phyloP scores from a whole-genome alignment of 2,797 vertebrate genomes.

The Malurus leucopterus region DNA sequence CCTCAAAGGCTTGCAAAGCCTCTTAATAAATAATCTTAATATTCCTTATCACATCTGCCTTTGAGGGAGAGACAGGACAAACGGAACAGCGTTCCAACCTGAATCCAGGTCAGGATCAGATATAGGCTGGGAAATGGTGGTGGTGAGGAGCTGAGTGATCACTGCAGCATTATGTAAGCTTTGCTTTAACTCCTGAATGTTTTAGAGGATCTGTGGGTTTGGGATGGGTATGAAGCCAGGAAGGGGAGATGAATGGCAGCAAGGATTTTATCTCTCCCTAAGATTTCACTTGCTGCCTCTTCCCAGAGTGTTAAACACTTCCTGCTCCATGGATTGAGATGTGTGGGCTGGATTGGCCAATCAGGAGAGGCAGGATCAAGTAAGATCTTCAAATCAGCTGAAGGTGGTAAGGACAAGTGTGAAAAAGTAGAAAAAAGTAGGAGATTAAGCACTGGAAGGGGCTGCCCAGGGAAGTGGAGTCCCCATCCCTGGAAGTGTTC shows the following conservation, averaged over 20 bases:
- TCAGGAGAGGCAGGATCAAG: neutral
- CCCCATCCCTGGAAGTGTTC: neutral
- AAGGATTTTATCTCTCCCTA: neutral
- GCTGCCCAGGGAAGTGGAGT: neutral
- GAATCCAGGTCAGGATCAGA: constrained; percentile 42
- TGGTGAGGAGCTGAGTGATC: neutral
- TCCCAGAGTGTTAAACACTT: neutral
- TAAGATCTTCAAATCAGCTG: neutral
- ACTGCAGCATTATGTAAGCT: neutral
- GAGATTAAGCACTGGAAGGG: neutral
- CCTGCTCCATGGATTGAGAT: neutral
- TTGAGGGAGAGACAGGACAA: constrained; percentile 4
- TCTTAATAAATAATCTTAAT: constrained; percentile 37
- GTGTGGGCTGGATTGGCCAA: neutral
- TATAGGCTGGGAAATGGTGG: neutral
- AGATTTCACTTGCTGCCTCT: neutral
- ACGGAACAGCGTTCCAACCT: neutral
- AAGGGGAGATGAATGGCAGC: neutral
- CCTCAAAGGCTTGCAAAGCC: constrained; percentile 11
- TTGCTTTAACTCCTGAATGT: neutral
- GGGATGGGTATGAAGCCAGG: neutral
- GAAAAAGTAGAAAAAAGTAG: neutral
- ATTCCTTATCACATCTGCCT: constrained; percentile 38
- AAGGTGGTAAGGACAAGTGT: neutral
- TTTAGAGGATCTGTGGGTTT: neutral